A percentile compares a stretch with the other conserved stretches of the same genome.
These are phyloP conservation scores for Parazoanthus swiftii DNA, from an alignment of 92 coral and sea anemone genomes.

Conservation along the genomic window DNA sequence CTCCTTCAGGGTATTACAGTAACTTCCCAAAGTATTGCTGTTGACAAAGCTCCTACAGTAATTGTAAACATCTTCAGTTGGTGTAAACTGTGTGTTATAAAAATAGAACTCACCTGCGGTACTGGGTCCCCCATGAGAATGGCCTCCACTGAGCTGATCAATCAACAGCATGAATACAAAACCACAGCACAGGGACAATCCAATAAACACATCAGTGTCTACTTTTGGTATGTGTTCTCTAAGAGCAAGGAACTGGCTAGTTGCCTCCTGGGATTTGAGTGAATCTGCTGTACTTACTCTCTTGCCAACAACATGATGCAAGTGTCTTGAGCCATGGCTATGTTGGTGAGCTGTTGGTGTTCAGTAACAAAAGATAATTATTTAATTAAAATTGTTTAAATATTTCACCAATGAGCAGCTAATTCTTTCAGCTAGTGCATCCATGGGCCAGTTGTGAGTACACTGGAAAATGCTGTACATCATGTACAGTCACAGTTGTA, in stretches of 20 bases:
- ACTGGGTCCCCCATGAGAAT: slow-evolving; percentile 79
- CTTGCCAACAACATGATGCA: slow-evolving; percentile 36
- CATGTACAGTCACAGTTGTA: too few relatives aligned
- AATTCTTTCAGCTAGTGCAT: too few relatives aligned
- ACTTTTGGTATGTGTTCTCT: slow-evolving; percentile 73
- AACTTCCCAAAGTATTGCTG: too few relatives aligned
- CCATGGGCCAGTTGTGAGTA: too few relatives aligned
- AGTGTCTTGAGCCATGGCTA: slow-evolving; percentile 56
- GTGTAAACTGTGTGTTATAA: not conserved
- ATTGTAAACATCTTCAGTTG: too few relatives aligned
- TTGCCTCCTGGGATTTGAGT: slow-evolving; percentile 17
- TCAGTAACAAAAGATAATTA: too few relatives aligned
- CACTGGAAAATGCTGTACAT: too few relatives aligned
- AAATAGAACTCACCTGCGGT: slow-evolving; percentile 35
- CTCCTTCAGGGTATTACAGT: too few relatives aligned
- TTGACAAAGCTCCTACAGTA: too few relatives aligned
- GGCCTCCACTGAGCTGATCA: slow-evolving; percentile 95
- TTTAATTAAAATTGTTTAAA: too few relatives aligned
- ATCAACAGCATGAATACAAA: slow-evolving; percentile 92
- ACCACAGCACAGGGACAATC: slow-evolving; percentile 90
- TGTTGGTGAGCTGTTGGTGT: slow-evolving; percentile 19
- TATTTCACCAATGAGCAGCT: too few relatives aligned
- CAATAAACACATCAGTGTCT: slow-evolving; percentile 93
- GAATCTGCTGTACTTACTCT: slow-evolving; percentile 19
- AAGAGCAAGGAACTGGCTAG: slow-evolving; percentile 47